Evolutionary conservation across 2,888 invertebrate species (phyloP), one percentile per base, ranked within the genome.

Genomic region (Rhorus exstirpatorius): DNA sequence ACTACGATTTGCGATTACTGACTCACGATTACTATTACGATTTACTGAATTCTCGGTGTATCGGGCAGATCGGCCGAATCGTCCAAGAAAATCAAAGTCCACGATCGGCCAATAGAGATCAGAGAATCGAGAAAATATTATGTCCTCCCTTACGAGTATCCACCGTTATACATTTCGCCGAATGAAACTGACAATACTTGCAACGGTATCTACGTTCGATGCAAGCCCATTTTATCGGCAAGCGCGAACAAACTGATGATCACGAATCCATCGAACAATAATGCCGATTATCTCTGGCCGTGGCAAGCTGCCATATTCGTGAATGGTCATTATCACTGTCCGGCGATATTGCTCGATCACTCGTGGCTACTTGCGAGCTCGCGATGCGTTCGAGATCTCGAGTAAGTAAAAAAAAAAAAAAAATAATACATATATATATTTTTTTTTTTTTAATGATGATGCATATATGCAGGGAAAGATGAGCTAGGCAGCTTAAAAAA

Each of bases 271-370:
- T 80, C 41, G 10, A 86, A 85, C 19, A 83, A 84, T 31, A 85
- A 81, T 46, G 46, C 90, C 35, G 88, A 91, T 31, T 93, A 93
- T 86, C 86, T 93, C 79, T 95, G 95, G 94, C 96, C 97, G 0
- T 97, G 97, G 97, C 93, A 95, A 87, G 96, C 95, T 0, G 95
- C 96, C 87, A 93, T 97, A 68, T 96, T 95, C 91, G 93, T 94
- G 0, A 95, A 97, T 88, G 97, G 97, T 1, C 91, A 93, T 78
- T 96, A 96, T 83, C 94, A 93, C 87, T 97, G 97, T 89, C 94
- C 95, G 55, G 97, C 96, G 3, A 94, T 96, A 41, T 93, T 97
- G 74, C 90, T 97, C 53, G 95, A 96, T 85, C 89, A 93, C 1
- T 93, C 95, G 17, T 97, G 97, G 96, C 93, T 97, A 70, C 89